These are phyloP conservation scores for Bombycilla garrulus DNA, from an alignment of 2,113 vertebrate genomes.

Conservation along the genomic window DNA sequence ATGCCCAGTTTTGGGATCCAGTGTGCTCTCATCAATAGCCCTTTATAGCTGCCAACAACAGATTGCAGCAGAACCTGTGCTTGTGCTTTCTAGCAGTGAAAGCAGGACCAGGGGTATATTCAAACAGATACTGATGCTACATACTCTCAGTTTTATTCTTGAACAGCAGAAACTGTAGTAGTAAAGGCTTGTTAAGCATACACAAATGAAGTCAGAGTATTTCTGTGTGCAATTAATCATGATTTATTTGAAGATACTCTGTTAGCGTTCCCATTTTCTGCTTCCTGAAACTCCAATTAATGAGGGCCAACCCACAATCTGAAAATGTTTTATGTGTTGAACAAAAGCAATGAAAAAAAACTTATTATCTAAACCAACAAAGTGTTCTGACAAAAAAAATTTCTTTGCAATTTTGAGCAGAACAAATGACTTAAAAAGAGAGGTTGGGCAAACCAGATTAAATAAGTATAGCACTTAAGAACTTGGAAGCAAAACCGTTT, in stretches of 20 bases:
- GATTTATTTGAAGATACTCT: conserved; percentile 68
- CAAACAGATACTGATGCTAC: conserved; percentile 54
- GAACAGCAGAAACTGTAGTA: conserved; percentile 48
- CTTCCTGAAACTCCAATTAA: conserved; percentile 65
- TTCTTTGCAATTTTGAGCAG: background rate
- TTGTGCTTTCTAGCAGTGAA: conserved; percentile 6
- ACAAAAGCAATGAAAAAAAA: background rate
- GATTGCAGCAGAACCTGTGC: background rate
- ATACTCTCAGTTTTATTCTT: conserved; percentile 57
- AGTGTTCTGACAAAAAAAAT: background rate
- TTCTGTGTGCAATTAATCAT: conserved; percentile 68
- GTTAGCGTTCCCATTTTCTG: conserved; percentile 55
- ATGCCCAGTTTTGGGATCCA: background rate
- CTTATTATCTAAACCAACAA: conserved; percentile 18
- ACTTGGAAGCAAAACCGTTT: background rate
- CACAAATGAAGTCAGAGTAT: conserved; percentile 56
- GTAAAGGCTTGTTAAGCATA: conserved; percentile 57
- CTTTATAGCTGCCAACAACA: background rate
- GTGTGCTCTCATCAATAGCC: background rate
- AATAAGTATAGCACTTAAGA: background rate
- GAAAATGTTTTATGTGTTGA: conserved; percentile 27
- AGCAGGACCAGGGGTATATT: conserved; percentile 10
- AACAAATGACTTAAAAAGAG: conserved; percentile 12
- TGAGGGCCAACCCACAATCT: conserved; percentile 41
- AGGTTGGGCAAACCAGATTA: conserved; percentile 21